Conservation (phyloP, 2,113 vertebrate species). For the Aegithalos caudatus region DNA sequence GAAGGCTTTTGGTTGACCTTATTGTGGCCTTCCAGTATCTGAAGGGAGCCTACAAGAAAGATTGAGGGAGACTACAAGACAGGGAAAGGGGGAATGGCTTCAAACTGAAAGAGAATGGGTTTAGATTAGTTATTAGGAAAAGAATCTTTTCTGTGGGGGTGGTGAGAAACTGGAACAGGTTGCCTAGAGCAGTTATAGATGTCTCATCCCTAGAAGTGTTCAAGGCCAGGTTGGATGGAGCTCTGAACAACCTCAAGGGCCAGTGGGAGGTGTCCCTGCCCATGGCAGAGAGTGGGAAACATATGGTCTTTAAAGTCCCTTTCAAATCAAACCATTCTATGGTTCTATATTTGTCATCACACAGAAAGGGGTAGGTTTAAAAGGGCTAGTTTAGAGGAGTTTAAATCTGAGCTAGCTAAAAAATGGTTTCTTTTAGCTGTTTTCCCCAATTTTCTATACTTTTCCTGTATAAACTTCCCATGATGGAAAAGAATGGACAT, state of each 20-base stretch:
- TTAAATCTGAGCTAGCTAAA: not conserved
- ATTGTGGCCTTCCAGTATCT: not conserved
- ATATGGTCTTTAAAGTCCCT: not conserved
- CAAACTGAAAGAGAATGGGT: not conserved
- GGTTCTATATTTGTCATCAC: not conserved
- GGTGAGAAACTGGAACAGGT: not conserved
- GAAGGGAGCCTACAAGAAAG: not conserved
- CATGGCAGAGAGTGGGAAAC: not conserved
- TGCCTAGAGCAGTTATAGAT: not conserved
- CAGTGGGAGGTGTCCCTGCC: not conserved
- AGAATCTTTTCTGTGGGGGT: not conserved
- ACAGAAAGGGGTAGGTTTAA: not conserved
- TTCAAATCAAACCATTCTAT: not conserved
- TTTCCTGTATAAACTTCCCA: not conserved
- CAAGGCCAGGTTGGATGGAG: not conserved
- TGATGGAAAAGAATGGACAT: not conserved
- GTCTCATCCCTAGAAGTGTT: not conserved
- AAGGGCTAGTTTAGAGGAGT: not conserved
- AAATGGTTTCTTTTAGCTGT: not conserved
- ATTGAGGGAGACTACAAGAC: not conserved
- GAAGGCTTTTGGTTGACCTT: fast-evolving
- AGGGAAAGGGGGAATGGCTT: not conserved
- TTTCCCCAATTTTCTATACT: not conserved
- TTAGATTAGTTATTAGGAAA: not conserved
- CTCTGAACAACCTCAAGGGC: not conserved